These are phyloP conservation scores for Bactericera cockerelli DNA, from an alignment of 1,140 invertebrate species.

Conservation along the genomic window DNA sequence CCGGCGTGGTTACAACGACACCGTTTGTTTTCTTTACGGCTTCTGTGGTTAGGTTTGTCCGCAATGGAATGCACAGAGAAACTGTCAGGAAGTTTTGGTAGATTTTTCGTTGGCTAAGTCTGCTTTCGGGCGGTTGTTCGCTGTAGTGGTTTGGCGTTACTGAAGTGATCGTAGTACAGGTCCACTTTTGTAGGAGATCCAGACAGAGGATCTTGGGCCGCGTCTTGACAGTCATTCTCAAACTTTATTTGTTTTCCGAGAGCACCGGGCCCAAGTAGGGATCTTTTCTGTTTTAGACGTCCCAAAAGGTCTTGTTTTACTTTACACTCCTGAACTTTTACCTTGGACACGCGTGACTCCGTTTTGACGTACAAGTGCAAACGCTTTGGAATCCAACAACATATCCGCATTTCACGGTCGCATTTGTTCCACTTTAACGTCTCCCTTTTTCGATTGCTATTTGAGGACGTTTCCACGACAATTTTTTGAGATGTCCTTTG, in stretches of 20 bases:
- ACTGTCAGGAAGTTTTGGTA: slow-evolving; percentile 73
- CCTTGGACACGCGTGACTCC: slow-evolving; percentile 74
- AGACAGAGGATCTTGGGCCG: slow-evolving; percentile 79
- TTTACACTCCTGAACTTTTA: slow-evolving; percentile 88
- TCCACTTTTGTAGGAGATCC: slow-evolving; percentile 90
- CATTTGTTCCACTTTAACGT: slow-evolving; percentile 64
- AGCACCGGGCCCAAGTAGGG: slow-evolving; percentile 98
- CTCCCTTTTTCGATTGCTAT: slow-evolving; percentile 79
- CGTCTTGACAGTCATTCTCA: slow-evolving; percentile 82
- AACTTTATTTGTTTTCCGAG: slow-evolving; percentile 90
- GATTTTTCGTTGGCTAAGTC: slow-evolving; percentile 79
- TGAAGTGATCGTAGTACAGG: slow-evolving; percentile 85
- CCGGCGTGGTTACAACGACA: slow-evolving; percentile 86
- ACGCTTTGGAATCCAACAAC: slow-evolving; percentile 72
- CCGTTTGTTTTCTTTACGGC: slow-evolving; percentile 75
- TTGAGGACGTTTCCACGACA: slow-evolving; percentile 61
- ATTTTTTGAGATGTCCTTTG: slow-evolving; percentile 83
- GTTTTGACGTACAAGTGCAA: slow-evolving; percentile 92
- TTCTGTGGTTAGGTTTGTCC: slow-evolving; percentile 82
- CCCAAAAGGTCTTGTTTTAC: slow-evolving; percentile 80
- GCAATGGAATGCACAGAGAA: slow-evolving; percentile 85
- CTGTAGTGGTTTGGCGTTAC: slow-evolving; percentile 83
- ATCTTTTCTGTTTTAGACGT: slow-evolving; percentile 83
- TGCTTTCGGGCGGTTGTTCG: slow-evolving; percentile 78
- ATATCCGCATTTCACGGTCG: slow-evolving; percentile 74